phyloP scores from a whole-genome alignment of 2,797 vertebrate genomes.

The Todus mexicanus region DNA sequence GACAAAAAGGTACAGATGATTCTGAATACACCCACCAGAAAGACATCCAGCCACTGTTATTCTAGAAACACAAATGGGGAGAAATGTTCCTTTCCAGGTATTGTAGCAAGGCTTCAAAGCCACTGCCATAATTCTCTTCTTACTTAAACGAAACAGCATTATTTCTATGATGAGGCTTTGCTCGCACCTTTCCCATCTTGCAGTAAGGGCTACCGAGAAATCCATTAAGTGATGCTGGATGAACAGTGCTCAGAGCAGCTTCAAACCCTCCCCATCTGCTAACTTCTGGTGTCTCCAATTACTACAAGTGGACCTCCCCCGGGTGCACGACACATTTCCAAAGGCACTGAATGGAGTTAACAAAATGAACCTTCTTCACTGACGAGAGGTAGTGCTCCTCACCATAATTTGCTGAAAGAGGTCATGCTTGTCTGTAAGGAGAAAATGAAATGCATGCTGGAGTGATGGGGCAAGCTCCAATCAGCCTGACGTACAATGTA shows the following conservation, averaged over 20 bases:
- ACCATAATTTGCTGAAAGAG: constrained; percentile 48
- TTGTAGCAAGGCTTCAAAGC: background rate
- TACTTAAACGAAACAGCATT: background rate
- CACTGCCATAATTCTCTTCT: background rate
- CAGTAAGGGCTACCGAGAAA: background rate
- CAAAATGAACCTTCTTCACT: constrained; percentile 38
- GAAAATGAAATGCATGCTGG: constrained; percentile 39
- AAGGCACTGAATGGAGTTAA: constrained; percentile 25
- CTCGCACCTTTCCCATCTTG: background rate
- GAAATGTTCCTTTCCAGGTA: background rate
- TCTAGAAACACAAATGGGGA: fast-evolving
- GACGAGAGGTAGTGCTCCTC: background rate
- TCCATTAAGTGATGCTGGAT: background rate
- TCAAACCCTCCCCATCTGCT: background rate
- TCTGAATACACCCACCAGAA: background rate
- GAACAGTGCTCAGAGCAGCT: background rate
- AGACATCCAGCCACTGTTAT: background rate
- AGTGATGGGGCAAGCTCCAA: constrained; percentile 22
- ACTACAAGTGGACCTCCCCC: background rate
- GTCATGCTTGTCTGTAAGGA: constrained; percentile 44
- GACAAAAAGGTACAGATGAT: background rate
- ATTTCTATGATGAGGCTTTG: background rate
- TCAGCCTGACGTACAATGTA: background rate
- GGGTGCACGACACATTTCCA: background rate
- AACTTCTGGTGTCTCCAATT: background rate